A percentile compares a stretch with the other conserved stretches of the same genome.
Evolutionary conservation across 2,797 vertebrate genomes (phyloP).

Genomic region (Oryzias dopingdopingensis): DNA sequence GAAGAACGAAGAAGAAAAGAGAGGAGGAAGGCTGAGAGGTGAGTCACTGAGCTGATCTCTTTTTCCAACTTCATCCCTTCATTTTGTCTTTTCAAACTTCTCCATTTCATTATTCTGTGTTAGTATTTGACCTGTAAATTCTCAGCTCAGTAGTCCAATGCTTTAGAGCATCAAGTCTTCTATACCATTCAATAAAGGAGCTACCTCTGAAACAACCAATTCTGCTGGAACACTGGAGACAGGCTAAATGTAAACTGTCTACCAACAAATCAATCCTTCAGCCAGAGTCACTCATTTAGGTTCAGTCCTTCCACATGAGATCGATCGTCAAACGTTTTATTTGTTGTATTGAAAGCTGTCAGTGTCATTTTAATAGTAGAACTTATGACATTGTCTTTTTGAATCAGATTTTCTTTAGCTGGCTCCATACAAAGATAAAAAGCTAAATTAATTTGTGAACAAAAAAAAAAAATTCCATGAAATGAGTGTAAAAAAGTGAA

Average conservation of each 20-base stretch:
- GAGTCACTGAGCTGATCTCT: slow-evolving; percentile 41
- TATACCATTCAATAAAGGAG: slow-evolving; percentile 2
- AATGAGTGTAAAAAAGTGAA: too few species aligned
- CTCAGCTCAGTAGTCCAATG: not conserved
- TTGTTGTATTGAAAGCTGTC: too few species aligned
- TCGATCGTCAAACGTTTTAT: too few species aligned
- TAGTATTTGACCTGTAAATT: not conserved
- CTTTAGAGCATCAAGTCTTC: not conserved
- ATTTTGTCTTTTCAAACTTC: slow-evolving; percentile 36
- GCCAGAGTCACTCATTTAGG: not conserved
- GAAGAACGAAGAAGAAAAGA: slow-evolving; percentile 4
- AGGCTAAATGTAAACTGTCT: slow-evolving; percentile 25
- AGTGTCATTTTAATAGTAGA: too few species aligned
- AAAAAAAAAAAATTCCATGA: too few species aligned
- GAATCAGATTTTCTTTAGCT: too few species aligned
- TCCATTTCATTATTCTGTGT: not conserved
- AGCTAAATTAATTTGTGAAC: too few species aligned
- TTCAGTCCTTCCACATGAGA: not conserved
- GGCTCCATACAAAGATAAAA: too few species aligned
- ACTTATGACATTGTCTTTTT: too few species aligned
- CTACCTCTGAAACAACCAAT: slow-evolving; percentile 5
- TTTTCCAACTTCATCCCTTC: slow-evolving; percentile 24
- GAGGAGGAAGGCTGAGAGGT: not conserved
- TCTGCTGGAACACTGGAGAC: slow-evolving; percentile 24
- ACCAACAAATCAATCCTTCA: slow-evolving; percentile 16